Base-by-base conservation (phyloP, 1,140 invertebrate species). In the Neodiprion fabricii region DNA sequence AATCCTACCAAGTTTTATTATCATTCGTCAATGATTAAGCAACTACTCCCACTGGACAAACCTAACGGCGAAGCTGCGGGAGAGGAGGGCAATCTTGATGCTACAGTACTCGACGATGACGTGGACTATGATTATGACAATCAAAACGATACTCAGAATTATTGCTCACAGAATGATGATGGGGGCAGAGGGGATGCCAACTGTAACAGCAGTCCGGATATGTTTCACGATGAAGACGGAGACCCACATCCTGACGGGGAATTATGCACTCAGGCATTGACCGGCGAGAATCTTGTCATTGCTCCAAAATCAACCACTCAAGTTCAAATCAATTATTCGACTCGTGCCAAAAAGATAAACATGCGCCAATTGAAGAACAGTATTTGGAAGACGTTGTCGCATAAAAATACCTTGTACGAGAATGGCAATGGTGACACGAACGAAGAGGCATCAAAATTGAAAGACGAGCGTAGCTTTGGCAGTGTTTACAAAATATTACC, bases 341-440 rank as follows among this genome's bases (percentile, higher is more conserved):
- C 92, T 85, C 90, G 91, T 76, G 94, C 95, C 0, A 96, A 96
- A 79, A 95, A 93, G 80, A 90, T 96, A 9, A 93, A 96, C 81
- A 95, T 96, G 90, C 93, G 92, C 77, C 92, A 92, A 81, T 80
- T 96, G 10, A 96, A 96, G 82, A 85, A 88, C 50, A 89, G 90
- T 7, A 93, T 95, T 72, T 96, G 94, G 94, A 90, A 89, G 76
- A 87, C 87, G 79, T 76, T 91, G 9, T 87, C 87, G 0, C 79
- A 66, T 40, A 50, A 53, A 9, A 85, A 84, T 28, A 72, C 76
- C 11, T 10, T 11, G 10, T n/a, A 14, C 10, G 28, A 75, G 21
- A 76, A 79, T 7, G 84, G 81, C 0, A 79, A 84, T 40, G 89
- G 87, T 76, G 86, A 86, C 48, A 12, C 50, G 9, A 82, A 84